Evolutionary conservation across 2,113 vertebrate genomes (phyloP).

Genomic region (Silurus meridionalis): DNA sequence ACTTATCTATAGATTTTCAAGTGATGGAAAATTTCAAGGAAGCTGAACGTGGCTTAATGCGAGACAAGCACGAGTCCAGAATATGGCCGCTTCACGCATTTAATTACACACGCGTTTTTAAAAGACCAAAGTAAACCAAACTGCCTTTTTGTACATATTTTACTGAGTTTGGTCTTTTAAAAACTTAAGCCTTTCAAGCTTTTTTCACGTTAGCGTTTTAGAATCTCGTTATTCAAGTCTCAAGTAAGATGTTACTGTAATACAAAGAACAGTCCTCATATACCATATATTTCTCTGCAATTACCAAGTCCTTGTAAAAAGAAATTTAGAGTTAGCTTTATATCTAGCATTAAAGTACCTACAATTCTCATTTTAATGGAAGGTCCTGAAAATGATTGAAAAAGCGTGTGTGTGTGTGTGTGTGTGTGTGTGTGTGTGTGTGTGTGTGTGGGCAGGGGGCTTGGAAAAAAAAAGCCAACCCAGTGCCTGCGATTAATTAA

Average conservation of each 20-base stretch:
- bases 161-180: too few relatives aligned
- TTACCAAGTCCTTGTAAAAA: background rate
- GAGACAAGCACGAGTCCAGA: too few relatives aligned
- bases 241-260: background rate
- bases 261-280: background rate
- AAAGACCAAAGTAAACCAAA: too few relatives aligned
- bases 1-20: background rate
- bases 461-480: background rate
- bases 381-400: background rate
- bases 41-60: background rate
- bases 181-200: too few relatives aligned
- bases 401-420: background rate
- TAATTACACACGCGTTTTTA: too few relatives aligned
- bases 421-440: slow-evolving; percentile 17
- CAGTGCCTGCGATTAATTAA: slow-evolving; percentile 42
- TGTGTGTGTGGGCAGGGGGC: slow-evolving; percentile 13
- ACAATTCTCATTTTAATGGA: background rate
- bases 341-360: background rate
- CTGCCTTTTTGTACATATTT: too few relatives aligned
- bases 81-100: too few relatives aligned
- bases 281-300: background rate
- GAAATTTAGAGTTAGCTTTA: background rate
- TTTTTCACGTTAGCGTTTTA: too few relatives aligned
- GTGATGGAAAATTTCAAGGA: background rate
- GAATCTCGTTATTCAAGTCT: background rate